These are phyloP conservation scores for Pecten maximus DNA, from an alignment of 2,888 invertebrate species.

Conservation along the genomic window DNA sequence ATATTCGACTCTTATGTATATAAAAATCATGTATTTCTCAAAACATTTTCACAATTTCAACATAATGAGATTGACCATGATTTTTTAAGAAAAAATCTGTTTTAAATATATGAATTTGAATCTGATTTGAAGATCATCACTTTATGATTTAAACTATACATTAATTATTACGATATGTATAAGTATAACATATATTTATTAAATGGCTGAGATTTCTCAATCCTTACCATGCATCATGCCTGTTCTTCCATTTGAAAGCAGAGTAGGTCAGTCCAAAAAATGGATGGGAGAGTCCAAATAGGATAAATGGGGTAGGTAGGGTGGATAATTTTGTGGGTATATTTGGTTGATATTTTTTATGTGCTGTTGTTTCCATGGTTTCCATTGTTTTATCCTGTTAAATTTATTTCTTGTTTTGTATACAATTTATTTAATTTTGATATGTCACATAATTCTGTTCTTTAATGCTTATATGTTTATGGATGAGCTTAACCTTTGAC, in stretches of 20 bases:
- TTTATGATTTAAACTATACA: too few species aligned
- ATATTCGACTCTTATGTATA: too few species aligned
- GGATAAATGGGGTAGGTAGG: neutral
- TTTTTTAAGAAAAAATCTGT: too few species aligned
- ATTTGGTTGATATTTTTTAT: slow-evolving; percentile 23
- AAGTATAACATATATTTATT: neutral
- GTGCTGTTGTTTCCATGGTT: neutral
- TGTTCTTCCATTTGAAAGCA: neutral
- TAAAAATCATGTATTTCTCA: too few species aligned
- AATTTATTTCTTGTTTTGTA: slow-evolving; percentile 29
- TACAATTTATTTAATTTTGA: slow-evolving; percentile 24
- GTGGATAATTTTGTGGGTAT: neutral
- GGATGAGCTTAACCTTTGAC: neutral
- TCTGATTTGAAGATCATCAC: too few species aligned
- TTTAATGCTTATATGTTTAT: neutral
- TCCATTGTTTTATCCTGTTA: slow-evolving; percentile 30
- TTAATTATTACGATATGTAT: too few species aligned
- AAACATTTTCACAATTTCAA: too few species aligned
- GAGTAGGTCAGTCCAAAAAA: neutral
- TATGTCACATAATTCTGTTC: neutral
- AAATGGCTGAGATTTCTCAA: neutral
- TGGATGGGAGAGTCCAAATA: neutral
- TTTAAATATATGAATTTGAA: too few species aligned
- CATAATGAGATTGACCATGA: too few species aligned
- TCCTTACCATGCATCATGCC: neutral